These are phyloP conservation scores for Halichoerus grypus DNA, from an alignment of 2,113 vertebrate species.

Conservation along the genomic window DNA sequence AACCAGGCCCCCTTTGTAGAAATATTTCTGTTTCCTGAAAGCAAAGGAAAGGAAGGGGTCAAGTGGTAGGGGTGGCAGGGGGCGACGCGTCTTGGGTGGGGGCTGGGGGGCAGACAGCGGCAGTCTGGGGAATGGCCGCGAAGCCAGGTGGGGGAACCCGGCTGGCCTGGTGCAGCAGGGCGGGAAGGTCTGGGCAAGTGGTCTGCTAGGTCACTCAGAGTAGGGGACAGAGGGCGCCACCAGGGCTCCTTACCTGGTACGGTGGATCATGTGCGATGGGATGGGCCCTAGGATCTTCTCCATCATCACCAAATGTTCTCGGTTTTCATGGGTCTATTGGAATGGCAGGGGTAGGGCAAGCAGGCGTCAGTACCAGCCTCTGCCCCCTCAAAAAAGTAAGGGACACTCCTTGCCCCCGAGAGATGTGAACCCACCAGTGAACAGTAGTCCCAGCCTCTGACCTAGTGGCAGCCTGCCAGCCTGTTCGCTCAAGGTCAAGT, in stretches of 20 bases:
- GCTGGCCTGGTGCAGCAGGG: neutral
- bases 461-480: neutral
- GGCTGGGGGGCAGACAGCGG: neutral
- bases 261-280: constrained; percentile 94
- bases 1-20: constrained; percentile 93
- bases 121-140: neutral
- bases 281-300: constrained; percentile 96
- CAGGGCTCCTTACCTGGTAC: constrained; percentile 89
- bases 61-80: neutral
- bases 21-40: constrained; percentile 94
- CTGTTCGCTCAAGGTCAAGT: neutral
- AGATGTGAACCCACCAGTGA: neutral
- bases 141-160: neutral
- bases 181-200: neutral
- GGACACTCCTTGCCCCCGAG: neutral
- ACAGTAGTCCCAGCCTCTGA: neutral
- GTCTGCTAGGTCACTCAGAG: neutral
- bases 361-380: neutral
- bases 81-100: neutral
- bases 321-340: constrained; percentile 96
- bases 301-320: constrained; percentile 99
- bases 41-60: neutral
- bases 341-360: constrained; percentile 8
- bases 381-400: neutral
- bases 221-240: no score